phyloP scores from a whole-genome alignment of 2,888 invertebrate genomes.

The Mallateleia sp. region DNA sequence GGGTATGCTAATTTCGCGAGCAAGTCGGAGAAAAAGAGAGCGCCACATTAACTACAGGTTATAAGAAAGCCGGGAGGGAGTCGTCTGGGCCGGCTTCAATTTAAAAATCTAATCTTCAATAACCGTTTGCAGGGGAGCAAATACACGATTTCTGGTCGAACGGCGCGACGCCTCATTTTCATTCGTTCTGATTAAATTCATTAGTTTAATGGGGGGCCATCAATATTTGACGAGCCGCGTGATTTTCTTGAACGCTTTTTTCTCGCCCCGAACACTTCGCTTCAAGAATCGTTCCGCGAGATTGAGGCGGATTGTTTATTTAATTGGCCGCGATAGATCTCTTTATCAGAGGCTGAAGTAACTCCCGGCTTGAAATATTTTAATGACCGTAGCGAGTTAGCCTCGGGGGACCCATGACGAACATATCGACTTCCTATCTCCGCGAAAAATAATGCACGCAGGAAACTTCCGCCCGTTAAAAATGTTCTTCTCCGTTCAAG shows the following conservation, averaged over 20 bases:
- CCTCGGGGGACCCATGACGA: constrained; percentile 86
- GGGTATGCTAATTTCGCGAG: constrained; percentile 89
- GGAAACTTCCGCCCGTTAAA: constrained; percentile 82
- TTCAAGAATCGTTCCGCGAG: constrained; percentile 74
- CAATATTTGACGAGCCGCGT: constrained; percentile 88
- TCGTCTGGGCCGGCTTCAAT: constrained; percentile 87
- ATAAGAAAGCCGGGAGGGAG: constrained; percentile 77
- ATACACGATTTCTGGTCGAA: constrained; percentile 84
- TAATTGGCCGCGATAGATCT: constrained; percentile 17
- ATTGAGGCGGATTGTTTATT: constrained; percentile 81
- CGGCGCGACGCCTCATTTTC: constrained; percentile 85
- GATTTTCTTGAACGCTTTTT: constrained; percentile 79
- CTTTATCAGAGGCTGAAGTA: constrained; percentile 54
- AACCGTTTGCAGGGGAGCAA: constrained; percentile 87
- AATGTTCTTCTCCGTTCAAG: constrained; percentile 83
- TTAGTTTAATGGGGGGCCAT: constrained; percentile 89
- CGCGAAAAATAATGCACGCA: constrained; percentile 85
- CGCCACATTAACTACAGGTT: constrained; percentile 80
- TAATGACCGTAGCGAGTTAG: constrained; percentile 86
- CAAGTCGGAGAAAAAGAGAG: constrained; percentile 78
- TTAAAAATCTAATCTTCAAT: constrained; percentile 90
- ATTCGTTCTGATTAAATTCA: constrained; percentile 89
- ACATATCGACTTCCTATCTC: constrained; percentile 85
- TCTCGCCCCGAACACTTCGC: constrained; percentile 47
- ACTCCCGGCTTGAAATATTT: constrained; percentile 88